Conservation (phyloP, 2,888 invertebrate species). For the Cephus nigrinus region DNA sequence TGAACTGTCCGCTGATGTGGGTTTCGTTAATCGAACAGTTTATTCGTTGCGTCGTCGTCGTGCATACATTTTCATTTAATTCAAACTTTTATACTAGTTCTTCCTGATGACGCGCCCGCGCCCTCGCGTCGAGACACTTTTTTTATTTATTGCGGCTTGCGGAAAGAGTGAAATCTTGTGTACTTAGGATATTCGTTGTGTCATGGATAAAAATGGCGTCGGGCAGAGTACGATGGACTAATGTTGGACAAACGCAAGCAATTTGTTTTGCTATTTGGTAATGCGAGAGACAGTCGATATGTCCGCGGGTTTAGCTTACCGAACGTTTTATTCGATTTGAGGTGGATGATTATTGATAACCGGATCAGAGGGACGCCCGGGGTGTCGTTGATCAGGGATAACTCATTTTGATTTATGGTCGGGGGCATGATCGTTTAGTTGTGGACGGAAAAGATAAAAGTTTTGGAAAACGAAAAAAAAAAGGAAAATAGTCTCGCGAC, state of each 20-base stretch:
- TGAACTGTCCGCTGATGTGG: no score
- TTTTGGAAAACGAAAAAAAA: neutral
- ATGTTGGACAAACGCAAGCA: neutral
- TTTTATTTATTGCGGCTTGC: neutral
- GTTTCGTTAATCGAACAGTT: no score
- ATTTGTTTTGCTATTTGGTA: neutral
- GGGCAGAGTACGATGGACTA: neutral
- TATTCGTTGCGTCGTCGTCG: no score
- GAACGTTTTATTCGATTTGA: neutral
- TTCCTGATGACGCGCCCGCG: neutral
- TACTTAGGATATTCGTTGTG: neutral
- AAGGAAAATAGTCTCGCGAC: neutral
- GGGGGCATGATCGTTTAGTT: neutral
- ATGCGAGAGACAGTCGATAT: neutral
- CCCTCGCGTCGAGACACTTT: neutral
- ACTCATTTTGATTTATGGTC: neutral
- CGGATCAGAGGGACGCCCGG: neutral
- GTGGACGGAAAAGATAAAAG: neutral
- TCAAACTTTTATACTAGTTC: neutral
- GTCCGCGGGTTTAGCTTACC: neutral
- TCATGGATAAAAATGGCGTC: neutral
- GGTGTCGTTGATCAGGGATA: neutral
- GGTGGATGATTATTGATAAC: neutral
- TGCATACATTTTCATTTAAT: neutral
- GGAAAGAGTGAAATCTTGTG: neutral